phyloP scores from a whole-genome alignment of 2,888 invertebrate genomes.

The Capitulum mitella region DNA sequence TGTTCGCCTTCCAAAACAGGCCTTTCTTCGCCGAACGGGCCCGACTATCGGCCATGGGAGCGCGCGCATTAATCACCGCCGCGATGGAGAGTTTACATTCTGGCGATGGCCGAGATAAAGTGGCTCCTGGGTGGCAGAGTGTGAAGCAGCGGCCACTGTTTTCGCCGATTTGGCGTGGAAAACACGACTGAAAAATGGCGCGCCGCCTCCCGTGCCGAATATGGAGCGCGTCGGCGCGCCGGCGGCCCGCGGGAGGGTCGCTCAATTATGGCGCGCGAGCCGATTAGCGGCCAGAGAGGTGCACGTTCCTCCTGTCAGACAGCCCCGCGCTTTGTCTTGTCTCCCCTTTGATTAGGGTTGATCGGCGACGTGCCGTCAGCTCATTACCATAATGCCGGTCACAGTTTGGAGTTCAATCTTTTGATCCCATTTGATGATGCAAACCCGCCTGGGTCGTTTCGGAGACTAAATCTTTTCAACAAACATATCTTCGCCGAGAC shows the following conservation, averaged over 20 bases:
- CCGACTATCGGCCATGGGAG: not conserved
- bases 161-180: slow-evolving; percentile 15
- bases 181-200: not conserved
- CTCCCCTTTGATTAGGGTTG: not conserved
- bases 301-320: not conserved
- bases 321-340: not conserved
- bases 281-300: not conserved
- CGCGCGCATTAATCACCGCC: not conserved
- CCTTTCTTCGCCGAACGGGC: not conserved
- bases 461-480: slow-evolving; percentile 1
- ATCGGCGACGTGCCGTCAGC: not conserved
- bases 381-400: slow-evolving; percentile 17
- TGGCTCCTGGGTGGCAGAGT: not conserved
- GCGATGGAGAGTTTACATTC: not conserved
- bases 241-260: not conserved
- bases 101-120: slow-evolving; percentile 14
- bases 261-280: not conserved
- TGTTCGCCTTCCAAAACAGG: slow-evolving; percentile 17
- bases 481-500: not conserved
- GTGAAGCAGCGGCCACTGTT: slow-evolving; percentile 15
- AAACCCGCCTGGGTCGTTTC: not conserved
- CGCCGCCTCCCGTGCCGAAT: not conserved
- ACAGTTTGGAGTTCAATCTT: slow-evolving; percentile 12
- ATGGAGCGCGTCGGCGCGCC: not conserved
- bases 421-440: slow-evolving; percentile 21